Conservation (phyloP, 2,797 vertebrate species). For the Cryptoprocta ferox region DNA sequence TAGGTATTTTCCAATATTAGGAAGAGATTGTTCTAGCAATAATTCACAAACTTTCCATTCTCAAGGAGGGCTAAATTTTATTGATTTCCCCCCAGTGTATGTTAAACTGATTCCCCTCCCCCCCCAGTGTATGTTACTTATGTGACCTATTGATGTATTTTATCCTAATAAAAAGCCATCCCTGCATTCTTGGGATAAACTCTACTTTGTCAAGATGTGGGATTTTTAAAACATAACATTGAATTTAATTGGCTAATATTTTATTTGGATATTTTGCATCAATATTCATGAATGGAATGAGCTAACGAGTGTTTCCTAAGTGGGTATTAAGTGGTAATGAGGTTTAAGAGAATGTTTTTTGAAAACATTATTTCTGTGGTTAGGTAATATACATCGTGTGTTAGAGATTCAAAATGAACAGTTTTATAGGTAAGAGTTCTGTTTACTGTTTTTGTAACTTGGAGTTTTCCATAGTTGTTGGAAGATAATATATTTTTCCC, state of each 20-base stretch:
- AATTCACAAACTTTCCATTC: neutral
- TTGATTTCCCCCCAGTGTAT: neutral
- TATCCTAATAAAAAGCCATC: neutral
- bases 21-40: neutral
- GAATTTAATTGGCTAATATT: neutral
- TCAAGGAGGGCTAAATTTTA: neutral
- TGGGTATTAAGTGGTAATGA: neutral
- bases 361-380: neutral
- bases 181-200: neutral
- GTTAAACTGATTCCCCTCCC: neutral
- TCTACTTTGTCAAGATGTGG: neutral
- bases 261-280: neutral
- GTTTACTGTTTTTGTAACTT: neutral
- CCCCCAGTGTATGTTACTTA: neutral
- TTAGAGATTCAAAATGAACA: neutral
- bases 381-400: neutral
- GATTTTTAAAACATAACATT: neutral
- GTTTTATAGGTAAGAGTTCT: neutral
- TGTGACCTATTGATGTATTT: neutral
- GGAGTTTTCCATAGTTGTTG: neutral
- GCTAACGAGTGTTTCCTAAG: neutral
- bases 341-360: neutral
- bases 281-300: neutral
- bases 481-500: neutral
- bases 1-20: neutral